Conservation (phyloP, 2,888 invertebrate genomes). For the Frankliniella intonsa region DNA sequence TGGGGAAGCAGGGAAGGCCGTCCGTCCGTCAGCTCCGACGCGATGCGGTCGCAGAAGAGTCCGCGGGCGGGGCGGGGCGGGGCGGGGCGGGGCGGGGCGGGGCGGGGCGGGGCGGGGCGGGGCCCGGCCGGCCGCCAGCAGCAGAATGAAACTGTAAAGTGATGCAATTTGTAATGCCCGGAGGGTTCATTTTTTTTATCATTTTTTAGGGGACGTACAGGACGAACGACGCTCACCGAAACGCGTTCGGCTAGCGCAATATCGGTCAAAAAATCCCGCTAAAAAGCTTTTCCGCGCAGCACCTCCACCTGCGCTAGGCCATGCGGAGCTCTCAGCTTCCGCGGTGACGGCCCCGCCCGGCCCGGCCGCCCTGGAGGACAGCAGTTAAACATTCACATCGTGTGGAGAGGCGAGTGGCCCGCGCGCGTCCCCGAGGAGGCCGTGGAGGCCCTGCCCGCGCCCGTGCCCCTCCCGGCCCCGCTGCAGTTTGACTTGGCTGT, state of each 20-base stretch:
- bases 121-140: background rate
- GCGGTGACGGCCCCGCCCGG: no score
- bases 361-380: no score
- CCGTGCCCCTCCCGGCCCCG: background rate
- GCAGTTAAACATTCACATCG: no score
- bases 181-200: background rate
- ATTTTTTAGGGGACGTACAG: no score
- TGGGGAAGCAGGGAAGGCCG: background rate
- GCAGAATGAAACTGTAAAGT: background rate
- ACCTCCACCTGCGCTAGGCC: no score
- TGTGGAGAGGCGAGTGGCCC: no score
- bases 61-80: background rate
- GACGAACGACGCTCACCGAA: no score
- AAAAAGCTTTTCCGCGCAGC: no score
- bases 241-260: no score
- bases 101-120: background rate
- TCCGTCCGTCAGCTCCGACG: background rate
- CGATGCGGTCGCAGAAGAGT: background rate
- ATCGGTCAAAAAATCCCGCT: no score
- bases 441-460: background rate
- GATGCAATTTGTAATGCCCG: conserved; percentile 1
- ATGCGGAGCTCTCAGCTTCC: no score
- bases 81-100: background rate
- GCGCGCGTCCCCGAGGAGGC: no score
- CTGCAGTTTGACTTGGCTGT: background rate